Conservation (phyloP, 2,888 invertebrate genomes). For the Drosophila putrida region DNA sequence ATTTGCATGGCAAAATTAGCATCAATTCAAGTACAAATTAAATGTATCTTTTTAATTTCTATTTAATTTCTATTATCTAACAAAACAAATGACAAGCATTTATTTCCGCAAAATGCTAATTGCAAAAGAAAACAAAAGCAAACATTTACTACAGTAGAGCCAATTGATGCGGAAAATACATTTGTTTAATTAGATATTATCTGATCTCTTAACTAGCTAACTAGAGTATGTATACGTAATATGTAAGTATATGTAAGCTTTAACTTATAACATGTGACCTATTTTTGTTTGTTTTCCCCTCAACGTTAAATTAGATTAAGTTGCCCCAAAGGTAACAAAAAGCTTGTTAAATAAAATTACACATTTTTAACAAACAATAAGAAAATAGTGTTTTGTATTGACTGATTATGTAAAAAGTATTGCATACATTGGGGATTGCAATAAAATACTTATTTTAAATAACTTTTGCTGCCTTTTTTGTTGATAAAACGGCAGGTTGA, state of each 20-base stretch:
- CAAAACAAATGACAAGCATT: constrained; percentile 33
- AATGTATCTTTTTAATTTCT: constrained; percentile 52
- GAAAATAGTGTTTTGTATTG: too few relatives aligned
- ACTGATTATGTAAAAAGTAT: not conserved
- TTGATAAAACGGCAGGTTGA: constrained; percentile 31
- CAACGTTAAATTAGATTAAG: too few relatives aligned
- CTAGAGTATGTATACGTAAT: too few relatives aligned
- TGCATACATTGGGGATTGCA: constrained; percentile 42
- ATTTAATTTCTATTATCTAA: constrained; percentile 32
- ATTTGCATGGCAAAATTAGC: constrained; percentile 63
- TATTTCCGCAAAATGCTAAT: constrained; percentile 58
- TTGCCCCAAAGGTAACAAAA: too few relatives aligned
- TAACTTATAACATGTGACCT: too few relatives aligned
- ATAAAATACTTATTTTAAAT: not conserved
- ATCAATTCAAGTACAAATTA: constrained; percentile 59
- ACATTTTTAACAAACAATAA: too few relatives aligned
- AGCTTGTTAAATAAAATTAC: too few relatives aligned
- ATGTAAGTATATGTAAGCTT: too few relatives aligned
- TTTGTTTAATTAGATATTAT: too few relatives aligned
- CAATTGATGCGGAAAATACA: not conserved
- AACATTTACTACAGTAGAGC: constrained; percentile 4
- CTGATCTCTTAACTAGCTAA: too few relatives aligned
- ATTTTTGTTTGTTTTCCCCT: too few relatives aligned
- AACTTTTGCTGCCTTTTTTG: constrained; percentile 10
- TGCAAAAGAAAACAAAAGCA: constrained; percentile 21